A percentile compares a stretch with the other conserved stretches of the same genome.
Conservation (phyloP, 2,113 vertebrate genomes). For the Chaetops frenatus region DNA sequence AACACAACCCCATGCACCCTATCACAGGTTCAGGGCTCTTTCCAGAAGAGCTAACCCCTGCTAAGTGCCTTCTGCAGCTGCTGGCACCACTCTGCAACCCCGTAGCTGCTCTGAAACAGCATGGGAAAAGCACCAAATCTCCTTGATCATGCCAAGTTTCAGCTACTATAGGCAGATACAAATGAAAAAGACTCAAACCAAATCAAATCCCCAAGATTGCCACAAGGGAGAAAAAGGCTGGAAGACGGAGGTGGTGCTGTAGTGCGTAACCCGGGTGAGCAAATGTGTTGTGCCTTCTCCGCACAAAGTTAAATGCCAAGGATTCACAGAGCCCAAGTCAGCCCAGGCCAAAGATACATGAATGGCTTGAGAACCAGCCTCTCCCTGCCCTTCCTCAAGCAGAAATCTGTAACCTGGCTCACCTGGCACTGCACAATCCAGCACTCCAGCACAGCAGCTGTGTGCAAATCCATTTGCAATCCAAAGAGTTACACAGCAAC, state of each 20-base stretch:
- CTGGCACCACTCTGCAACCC: background rate
- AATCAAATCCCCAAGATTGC: background rate
- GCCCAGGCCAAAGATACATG: background rate
- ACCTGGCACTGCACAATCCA: background rate
- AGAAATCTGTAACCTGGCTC: background rate
- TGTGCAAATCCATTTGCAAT: background rate
- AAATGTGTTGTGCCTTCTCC: rapidly evolving
- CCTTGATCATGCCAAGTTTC: background rate
- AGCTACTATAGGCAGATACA: background rate
- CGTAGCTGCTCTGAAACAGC: background rate
- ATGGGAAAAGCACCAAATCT: background rate
- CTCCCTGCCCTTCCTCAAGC: background rate
- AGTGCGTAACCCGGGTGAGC: background rate
- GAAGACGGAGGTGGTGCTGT: background rate
- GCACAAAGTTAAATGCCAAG: background rate
- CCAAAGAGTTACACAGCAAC: rapidly evolving
- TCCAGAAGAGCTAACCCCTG: background rate
- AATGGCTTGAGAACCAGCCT: background rate
- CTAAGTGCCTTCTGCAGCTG: background rate
- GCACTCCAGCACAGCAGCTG: background rate
- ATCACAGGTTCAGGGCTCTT: background rate
- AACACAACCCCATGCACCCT: rapidly evolving
- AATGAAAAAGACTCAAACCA: background rate
- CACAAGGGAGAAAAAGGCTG: background rate
- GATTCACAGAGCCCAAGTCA: background rate